Evolutionary conservation across 2,888 invertebrate species (phyloP), one percentile per base, ranked within the genome.

Genomic region (Cantharis rufa): DNA sequence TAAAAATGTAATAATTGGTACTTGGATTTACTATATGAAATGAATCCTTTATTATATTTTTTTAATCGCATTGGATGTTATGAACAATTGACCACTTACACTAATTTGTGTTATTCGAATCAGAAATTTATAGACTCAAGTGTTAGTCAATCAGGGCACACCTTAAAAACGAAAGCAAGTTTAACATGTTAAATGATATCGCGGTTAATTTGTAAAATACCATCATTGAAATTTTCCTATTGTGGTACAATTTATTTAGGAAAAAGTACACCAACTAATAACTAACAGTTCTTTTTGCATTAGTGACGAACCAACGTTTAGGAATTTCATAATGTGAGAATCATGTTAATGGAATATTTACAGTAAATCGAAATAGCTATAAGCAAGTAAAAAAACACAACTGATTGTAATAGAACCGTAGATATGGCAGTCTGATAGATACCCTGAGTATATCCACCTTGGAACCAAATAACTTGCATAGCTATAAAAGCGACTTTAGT

Each of bases 401-500:
- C 77, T 80, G 48, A 77, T 75, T 72, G 80, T 79, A 78, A 78
- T 78, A 74, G 79, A 74, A 74, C 78, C 77, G 73, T 76, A 79
- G 76, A 80, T 76, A 78, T 79, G 75, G 78, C 76, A 79, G 77
- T 75, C 75, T 64, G 48, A 48, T 48, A 48, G 80, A 80, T 81
- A 78, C 75, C 79, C 77, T 77, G 77, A 80, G 76, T 80, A 75
- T 80, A 13, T 80, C 80, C 80, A 81, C 80, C 79, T 81, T 78
- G 78, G 76, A 79, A 79, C 79, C 78, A 80, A 80, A 79, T 81
- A 79, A 74, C 74, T 80, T 80, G 79, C 80, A 80, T 79, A 79
- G 76, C 77, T 72, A 15, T 72, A 63, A 66, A 72, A 71, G 68
- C 72, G 71, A 72, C 69, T 69, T 76, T 63, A 77, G 64, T 72